A percentile compares a stretch with the other conserved stretches of the same genome.
These are phyloP conservation scores for Gila orcuttii DNA, from an alignment of 2,113 vertebrate species.

Conservation along the genomic window DNA sequence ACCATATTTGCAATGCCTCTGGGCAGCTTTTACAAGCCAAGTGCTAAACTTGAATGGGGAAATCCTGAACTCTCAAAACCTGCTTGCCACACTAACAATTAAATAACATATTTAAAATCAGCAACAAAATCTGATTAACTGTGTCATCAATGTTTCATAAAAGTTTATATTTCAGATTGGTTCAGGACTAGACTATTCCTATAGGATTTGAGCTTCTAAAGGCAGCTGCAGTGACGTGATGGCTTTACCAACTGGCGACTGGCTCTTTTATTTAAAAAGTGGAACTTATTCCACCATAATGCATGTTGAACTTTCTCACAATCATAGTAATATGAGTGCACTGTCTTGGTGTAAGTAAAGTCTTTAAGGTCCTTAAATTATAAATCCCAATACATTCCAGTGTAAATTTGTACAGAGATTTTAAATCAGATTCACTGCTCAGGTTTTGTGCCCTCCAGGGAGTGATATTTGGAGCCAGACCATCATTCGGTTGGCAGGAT, in stretches of 20 bases:
- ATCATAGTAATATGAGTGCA: no score
- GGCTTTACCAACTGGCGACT: background rate
- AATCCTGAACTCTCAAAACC: background rate
- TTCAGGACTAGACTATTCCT: background rate
- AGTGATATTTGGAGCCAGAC: constrained; percentile 32
- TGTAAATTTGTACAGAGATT: background rate
- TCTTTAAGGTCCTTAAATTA: background rate
- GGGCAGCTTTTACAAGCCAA: background rate
- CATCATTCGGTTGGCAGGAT: constrained; percentile 29
- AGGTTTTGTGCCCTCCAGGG: background rate
- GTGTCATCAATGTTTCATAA: background rate
- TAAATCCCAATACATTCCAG: background rate
- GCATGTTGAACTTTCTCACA: no score
- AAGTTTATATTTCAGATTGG: background rate
- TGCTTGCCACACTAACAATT: background rate
- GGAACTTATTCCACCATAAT: no score
- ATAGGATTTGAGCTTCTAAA: background rate
- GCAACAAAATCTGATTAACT: no score
- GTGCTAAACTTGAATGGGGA: background rate
- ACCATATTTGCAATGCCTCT: background rate
- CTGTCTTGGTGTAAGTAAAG: no score
- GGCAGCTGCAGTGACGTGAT: background rate
- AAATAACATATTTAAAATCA: no score
- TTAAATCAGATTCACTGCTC: constrained; percentile 13
- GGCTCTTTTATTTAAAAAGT: background rate